Evolutionary conservation across 2,113 vertebrate species (phyloP).

Genomic region (Rhizomys pruinosus): DNA sequence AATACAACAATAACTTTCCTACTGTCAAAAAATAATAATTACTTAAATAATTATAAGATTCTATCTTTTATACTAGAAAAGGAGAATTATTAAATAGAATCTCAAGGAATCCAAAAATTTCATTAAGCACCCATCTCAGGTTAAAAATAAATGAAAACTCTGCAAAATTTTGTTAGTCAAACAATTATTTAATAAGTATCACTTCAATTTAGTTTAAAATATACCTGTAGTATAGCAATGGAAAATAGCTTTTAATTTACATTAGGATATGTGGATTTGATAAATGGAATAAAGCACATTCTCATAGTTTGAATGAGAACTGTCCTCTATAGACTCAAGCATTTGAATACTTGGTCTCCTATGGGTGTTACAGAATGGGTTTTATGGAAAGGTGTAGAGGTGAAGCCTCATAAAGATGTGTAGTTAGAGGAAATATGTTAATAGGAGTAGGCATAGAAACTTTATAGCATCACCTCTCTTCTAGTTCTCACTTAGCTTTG

Average conservation of each 20-base stretch:
- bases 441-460: too few relatives aligned
- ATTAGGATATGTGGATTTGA: background rate
- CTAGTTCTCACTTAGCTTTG: too few relatives aligned
- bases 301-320: too few relatives aligned
- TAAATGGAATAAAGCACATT: background rate
- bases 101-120: background rate
- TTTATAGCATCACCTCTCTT: too few relatives aligned
- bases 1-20: slow-evolving; percentile 62
- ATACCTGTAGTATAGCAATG: background rate
- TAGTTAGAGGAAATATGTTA: too few relatives aligned
- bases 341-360: too few relatives aligned
- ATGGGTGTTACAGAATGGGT: too few relatives aligned
- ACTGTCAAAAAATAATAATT: slow-evolving; percentile 47
- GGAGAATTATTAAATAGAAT: slow-evolving; percentile 57
- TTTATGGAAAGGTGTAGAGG: too few relatives aligned
- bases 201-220: slow-evolving; percentile 36
- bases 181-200: slow-evolving; percentile 40
- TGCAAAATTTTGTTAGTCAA: slow-evolving; percentile 26
- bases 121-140: background rate
- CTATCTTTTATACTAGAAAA: slow-evolving; percentile 43
- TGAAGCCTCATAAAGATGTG: too few relatives aligned
- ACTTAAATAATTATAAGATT: slow-evolving; percentile 62
- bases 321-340: too few relatives aligned
- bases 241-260: slow-evolving; percentile 45
- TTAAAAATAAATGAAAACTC: slow-evolving; percentile 21